Evolutionary conservation across 1,140 invertebrate species (phyloP), one percentile per base, ranked within the genome.

Genomic region (Epicauta chinensis): DNA sequence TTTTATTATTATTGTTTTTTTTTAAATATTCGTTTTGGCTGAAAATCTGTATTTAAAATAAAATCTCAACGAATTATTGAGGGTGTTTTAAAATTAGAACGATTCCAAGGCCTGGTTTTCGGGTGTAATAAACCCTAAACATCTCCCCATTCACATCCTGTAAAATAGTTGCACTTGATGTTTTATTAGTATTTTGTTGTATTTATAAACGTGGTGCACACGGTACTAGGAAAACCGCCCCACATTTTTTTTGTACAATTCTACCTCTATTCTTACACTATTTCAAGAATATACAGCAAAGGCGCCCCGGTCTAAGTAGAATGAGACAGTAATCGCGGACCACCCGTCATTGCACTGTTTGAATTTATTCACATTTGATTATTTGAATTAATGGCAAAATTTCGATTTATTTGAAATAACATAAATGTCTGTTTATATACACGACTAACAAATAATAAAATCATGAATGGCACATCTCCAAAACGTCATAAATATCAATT

Each of bases 381-480:
- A 23, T 7, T 5, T 3, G 7, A 23, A 23, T 23, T 23, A 37
- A 37, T 38, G 45, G 36, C 37, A 38, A 47, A 47, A 47, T 47
- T 34, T 47, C 15, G 17, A 16, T 34, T 31, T 16, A 37, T 38
- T 31, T 34, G 29, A 32, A 45, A 32, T 3, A 23, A 23, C 23
- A 34, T 45, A 45, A 45, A 45, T 37, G 14, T 16, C 45, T 47
- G 45, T 47, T 47, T 47, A 47, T 47, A 47, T 7, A 23, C 7
- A 23, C 23, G 23, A 3, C 23, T 7, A 38, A 34, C 32, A n/a
- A 34, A 39, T 16, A 29, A 39, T 39, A 49, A 49, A 49, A 17
- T 49, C 36, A 49, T 49, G 46, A 49, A 49, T 49, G 46, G 46
- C 46, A 49, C 46, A 17, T 49, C 46, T 49, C 46, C 46, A 49